Conservation (phyloP, 2,113 vertebrate species). For the Dissostichus mawsoni region DNA sequence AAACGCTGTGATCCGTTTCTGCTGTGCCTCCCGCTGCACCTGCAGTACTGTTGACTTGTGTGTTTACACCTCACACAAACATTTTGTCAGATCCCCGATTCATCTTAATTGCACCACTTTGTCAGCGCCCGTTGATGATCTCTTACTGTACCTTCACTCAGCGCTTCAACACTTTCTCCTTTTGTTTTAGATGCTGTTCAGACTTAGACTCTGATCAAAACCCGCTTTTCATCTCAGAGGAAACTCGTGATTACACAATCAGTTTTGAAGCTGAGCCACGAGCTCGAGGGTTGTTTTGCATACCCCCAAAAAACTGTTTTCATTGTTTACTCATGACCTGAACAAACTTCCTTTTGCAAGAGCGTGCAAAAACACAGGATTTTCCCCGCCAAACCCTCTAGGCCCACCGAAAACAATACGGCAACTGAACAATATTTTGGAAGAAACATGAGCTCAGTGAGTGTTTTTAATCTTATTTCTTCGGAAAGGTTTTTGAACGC, state of each 20-base stretch:
- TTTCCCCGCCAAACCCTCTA: conserved; percentile 65
- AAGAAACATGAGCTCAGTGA: conserved; percentile 78
- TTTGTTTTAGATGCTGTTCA: conserved; percentile 38
- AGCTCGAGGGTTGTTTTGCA: conserved; percentile 17
- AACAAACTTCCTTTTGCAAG: not conserved
- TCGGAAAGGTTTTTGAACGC: conserved; percentile 92
- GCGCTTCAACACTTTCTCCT: conserved; percentile 1
- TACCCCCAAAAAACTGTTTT: conserved; percentile 2
- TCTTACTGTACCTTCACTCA: conserved; percentile 49
- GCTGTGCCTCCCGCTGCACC: conserved; percentile 23
- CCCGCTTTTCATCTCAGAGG: conserved; percentile 38
- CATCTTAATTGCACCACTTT: conserved; percentile 76
- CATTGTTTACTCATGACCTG: conserved; percentile 7
- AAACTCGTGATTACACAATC: conserved; percentile 42
- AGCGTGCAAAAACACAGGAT: conserved; percentile 41
- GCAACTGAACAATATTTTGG: conserved; percentile 13
- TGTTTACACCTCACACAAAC: conserved; percentile 81
- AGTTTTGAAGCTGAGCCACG: conserved; percentile 21
- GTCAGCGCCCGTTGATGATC: conserved; percentile 66
- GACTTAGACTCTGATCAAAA: conserved; percentile 50
- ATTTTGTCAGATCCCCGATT: conserved; percentile 69
- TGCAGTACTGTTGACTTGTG: conserved; percentile 64
- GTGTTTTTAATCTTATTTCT: conserved; percentile 93
- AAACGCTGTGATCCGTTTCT: conserved; percentile 65
- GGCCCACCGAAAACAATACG: conserved; percentile 84